Conservation (phyloP, 2,113 vertebrate species). For the Pogonocichla stellata region DNA sequence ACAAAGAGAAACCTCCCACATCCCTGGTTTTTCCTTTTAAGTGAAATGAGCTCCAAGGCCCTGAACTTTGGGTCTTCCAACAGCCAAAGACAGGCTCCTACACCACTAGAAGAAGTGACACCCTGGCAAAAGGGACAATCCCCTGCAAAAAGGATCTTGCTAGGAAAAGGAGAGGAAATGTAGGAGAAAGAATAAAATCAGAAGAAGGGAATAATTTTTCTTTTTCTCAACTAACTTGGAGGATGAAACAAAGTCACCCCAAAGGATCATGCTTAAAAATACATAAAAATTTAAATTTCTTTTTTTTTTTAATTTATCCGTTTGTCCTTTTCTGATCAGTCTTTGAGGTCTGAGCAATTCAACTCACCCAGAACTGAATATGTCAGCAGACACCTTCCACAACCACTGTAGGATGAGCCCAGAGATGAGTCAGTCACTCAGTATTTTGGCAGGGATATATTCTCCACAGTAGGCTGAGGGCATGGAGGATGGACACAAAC, state of each 20-base stretch:
- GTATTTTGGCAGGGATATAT: background rate
- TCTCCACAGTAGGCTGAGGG: background rate
- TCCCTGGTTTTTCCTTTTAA: background rate
- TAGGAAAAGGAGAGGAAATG: background rate
- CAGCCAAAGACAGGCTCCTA: background rate
- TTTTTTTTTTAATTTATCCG: background rate
- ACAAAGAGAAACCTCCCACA: background rate
- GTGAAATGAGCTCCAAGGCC: background rate
- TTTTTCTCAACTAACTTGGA: background rate
- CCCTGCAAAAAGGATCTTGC: background rate
- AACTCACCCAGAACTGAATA: background rate
- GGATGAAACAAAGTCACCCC: background rate
- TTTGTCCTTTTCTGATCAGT: background rate
- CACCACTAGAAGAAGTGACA: background rate
- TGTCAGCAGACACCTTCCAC: background rate
- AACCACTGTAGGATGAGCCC: background rate
- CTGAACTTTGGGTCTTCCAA: background rate
- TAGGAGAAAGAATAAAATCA: background rate
- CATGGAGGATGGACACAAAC: background rate
- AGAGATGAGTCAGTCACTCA: background rate
- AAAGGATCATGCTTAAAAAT: background rate
- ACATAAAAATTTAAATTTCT: too few species aligned
- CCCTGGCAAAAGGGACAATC: background rate
- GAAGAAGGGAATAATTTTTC: background rate
- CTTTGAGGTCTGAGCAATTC: background rate